phyloP scores from a whole-genome alignment of 2,797 vertebrate genomes.

The Knipowitschia caucasica region DNA sequence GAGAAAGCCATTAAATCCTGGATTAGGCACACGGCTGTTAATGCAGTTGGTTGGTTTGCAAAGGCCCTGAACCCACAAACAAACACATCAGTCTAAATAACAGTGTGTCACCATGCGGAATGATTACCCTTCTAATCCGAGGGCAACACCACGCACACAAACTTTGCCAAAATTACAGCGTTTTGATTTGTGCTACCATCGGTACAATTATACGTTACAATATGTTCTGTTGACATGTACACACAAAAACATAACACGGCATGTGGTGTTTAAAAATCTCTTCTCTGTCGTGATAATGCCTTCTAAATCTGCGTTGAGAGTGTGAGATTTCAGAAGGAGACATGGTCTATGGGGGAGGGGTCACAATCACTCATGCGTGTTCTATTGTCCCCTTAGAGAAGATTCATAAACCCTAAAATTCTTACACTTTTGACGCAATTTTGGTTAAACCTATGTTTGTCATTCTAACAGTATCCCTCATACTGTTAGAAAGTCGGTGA shows the following conservation, averaged over 20 bases:
- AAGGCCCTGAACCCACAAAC: conserved; percentile 46
- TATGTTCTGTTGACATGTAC: conserved; percentile 13
- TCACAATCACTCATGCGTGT: neutral
- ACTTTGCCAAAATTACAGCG: conserved; percentile 12
- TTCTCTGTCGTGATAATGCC: conserved; percentile 47
- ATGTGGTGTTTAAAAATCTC: conserved; percentile 37
- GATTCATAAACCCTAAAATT: no score
- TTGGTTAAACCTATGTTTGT: no score
- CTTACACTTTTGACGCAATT: no score
- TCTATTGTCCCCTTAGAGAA: no score
- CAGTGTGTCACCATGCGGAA: conserved; percentile 52
- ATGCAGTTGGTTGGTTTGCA: conserved; percentile 49
- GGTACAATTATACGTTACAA: conserved; percentile 1
- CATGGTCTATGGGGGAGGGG: conserved; percentile 31
- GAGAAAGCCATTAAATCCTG: conserved; percentile 51
- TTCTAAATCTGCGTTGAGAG: conserved; percentile 56
- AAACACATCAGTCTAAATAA: conserved; percentile 66
- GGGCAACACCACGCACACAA: conserved; percentile 29
- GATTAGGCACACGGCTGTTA: conserved; percentile 53
- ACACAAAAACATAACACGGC: conserved; percentile 10
- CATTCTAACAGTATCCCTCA: no score
- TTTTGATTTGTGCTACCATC: conserved; percentile 16
- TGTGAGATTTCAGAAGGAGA: conserved; percentile 57
- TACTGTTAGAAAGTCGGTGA: no score
- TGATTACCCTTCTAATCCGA: conserved; percentile 57